Evolutionary conservation across 2,113 vertebrate genomes (phyloP).

Genomic region (Pterophyllum scalare): DNA sequence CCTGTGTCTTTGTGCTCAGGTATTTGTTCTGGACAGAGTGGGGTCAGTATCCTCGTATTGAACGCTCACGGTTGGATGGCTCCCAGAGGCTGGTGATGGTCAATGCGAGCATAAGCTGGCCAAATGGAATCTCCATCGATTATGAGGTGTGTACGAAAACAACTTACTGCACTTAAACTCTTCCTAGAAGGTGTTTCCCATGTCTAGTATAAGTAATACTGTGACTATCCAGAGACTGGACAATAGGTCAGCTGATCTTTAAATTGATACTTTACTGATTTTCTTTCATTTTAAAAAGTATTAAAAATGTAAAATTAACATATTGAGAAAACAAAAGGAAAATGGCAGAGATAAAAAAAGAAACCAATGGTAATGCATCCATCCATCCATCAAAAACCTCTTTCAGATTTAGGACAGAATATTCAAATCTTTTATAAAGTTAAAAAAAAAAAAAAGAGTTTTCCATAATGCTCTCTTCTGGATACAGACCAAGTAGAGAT

Average conservation of each 20-base stretch:
- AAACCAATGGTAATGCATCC: neutral
- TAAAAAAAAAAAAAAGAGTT: no score
- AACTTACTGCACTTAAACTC: no score
- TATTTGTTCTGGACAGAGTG: slow-evolving; percentile 99
- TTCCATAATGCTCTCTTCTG: no score
- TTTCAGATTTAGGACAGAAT: neutral
- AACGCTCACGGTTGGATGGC: slow-evolving; percentile 91
- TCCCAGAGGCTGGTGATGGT: slow-evolving; percentile 89
- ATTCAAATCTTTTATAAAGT: no score
- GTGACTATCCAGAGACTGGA: neutral
- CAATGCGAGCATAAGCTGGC: slow-evolving; percentile 96
- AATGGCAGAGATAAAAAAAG: neutral
- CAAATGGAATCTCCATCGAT: slow-evolving; percentile 95
- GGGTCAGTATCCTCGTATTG: slow-evolving; percentile 97
- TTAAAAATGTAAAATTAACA: neutral
- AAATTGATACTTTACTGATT: neutral
- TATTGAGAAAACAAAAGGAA: neutral
- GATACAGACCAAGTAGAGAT: no score
- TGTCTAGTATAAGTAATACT: neutral
- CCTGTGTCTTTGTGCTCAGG: slow-evolving; percentile 67
- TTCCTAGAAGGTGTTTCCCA: neutral
- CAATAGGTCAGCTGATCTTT: neutral
- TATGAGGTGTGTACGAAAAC: slow-evolving; percentile 85
- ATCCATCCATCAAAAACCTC: neutral
- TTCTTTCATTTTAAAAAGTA: neutral